Evolutionary conservation across 2,888 invertebrate species (phyloP), one percentile per base, ranked within the genome.

Genomic region (Drosophila infuscata): DNA sequence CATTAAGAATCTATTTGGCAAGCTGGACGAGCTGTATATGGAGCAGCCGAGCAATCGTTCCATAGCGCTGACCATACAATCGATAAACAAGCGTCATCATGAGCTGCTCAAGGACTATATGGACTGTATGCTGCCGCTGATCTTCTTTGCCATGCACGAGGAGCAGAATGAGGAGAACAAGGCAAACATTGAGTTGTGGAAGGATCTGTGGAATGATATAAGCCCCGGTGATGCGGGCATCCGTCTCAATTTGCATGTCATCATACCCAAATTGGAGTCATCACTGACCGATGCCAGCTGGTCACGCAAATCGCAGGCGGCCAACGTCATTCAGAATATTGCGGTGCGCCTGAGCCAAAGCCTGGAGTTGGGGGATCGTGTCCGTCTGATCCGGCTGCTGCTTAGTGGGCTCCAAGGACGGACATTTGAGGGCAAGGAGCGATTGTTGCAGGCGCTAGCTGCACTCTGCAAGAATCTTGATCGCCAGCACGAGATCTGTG

Each of bases 101-200:
- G 98, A 98, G 75, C 94, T 97, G 62, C 93, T 98, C 49, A 97
- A 96, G 90, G 95, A 96, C 88, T 96, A 97, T 91, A 95, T 96
- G 36, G 95, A 94, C 11, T 93, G 95, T 33, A 94, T 97, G 12
- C 94, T 98, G 82, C 98, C 98, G 0, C 94, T 98, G 65, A 96
- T 97, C 30, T 98, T 98, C 92, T 95, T 98, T 78, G 98, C 98
- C 15, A 98, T 98, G 97, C 98, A 98, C 89, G 96, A 95, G 25
- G 95, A 96, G 84, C 95, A 96, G 89, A 95, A 94, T 20, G 95
- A 95, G 30, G 94, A 94, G 75, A 94, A 94, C 72, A 94, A 94
- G 78, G 89, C 90, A 15, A 95, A 95, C 15, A 94, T 96, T 73
- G 96, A 96, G 88, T 93, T 96, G 74, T 98, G 97, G 96, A 96